A percentile compares a stretch with the other conserved stretches of the same genome.
Conservation (phyloP, 53 echinoderm and acorn worm genomes). For the Temnopleurus reevesii region DNA sequence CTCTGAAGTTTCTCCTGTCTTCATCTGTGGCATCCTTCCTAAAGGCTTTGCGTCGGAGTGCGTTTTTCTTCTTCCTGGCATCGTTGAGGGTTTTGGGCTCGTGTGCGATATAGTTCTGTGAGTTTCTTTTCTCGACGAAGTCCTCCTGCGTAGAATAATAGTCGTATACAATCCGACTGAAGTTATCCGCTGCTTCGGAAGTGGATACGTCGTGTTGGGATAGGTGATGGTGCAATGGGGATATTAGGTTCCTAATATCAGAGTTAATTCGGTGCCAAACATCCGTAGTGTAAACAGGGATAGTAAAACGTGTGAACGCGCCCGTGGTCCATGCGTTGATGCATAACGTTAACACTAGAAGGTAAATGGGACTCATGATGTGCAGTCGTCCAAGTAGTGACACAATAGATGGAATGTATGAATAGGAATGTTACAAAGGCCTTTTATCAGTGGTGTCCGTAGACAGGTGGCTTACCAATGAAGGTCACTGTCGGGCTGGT, state of each 20-base stretch:
- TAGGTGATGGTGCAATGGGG: background rate
- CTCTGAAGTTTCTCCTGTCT: conserved; percentile 19
- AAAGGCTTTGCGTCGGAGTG: background rate
- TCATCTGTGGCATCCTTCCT: conserved; percentile 31
- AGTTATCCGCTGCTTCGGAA: conserved; percentile 3
- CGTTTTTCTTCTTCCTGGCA: conserved; percentile 51
- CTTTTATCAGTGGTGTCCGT: background rate
- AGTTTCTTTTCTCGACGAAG: background rate
- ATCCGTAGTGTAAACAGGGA: background rate
- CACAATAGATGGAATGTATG: background rate
- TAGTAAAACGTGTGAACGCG: conserved; percentile 24
- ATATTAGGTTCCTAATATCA: conserved; percentile 5
- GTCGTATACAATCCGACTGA: background rate
- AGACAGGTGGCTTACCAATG: background rate
- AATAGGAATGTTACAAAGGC: background rate
- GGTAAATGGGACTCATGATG: background rate
- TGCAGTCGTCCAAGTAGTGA: background rate
- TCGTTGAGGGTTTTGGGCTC: conserved; percentile 43
- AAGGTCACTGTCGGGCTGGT: background rate
- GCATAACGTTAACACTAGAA: too few relatives aligned
- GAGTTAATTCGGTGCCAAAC: background rate
- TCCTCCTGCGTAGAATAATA: conserved; percentile 38
- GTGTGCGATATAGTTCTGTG: conserved; percentile 8
- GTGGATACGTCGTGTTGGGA: background rate
- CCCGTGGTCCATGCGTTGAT: conserved; percentile 3